Conservation (phyloP, 2,888 invertebrate species). For the Adelphocoris suturalis region DNA sequence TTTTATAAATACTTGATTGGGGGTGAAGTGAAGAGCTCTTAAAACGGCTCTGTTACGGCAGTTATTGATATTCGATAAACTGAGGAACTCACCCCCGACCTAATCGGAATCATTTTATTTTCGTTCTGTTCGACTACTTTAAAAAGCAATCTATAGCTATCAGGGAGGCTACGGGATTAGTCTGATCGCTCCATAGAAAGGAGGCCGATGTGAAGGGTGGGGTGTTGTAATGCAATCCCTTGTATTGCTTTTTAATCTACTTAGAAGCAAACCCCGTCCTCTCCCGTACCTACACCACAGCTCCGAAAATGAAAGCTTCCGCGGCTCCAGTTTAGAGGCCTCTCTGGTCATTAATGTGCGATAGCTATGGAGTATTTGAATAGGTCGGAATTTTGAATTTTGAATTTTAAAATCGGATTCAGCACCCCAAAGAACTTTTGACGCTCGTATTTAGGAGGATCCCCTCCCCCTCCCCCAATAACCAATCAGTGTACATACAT, state of each 20-base stretch:
- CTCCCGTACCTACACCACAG: not conserved
- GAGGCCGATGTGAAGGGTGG: not conserved
- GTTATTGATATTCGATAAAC: not conserved
- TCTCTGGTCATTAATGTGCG: too few relatives aligned
- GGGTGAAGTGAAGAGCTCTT: too few relatives aligned
- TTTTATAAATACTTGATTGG: too few relatives aligned
- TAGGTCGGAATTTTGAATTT: too few relatives aligned
- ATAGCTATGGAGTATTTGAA: too few relatives aligned
- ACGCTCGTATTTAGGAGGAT: too few relatives aligned
- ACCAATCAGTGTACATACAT: too few relatives aligned
- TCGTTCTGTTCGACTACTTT: conserved; percentile 13
- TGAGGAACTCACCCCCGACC: not conserved
- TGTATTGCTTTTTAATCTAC: conserved; percentile 49
- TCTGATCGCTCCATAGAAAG: conserved; percentile 12
- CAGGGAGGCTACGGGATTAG: conserved; percentile 4
- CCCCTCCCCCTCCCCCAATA: too few relatives aligned
- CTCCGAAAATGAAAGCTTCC: not conserved
- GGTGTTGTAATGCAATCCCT: conserved; percentile 26
- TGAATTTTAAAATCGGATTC: too few relatives aligned
- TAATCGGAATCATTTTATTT: conserved; percentile 14
- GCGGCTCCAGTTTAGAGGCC: too few relatives aligned
- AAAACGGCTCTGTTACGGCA: not conserved
- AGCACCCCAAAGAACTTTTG: too few relatives aligned
- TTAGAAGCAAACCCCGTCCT: not conserved
- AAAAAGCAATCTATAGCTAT: conserved; percentile 25